phyloP scores from a whole-genome alignment of 2,888 invertebrate genomes.

The Cheilosia grossa region DNA sequence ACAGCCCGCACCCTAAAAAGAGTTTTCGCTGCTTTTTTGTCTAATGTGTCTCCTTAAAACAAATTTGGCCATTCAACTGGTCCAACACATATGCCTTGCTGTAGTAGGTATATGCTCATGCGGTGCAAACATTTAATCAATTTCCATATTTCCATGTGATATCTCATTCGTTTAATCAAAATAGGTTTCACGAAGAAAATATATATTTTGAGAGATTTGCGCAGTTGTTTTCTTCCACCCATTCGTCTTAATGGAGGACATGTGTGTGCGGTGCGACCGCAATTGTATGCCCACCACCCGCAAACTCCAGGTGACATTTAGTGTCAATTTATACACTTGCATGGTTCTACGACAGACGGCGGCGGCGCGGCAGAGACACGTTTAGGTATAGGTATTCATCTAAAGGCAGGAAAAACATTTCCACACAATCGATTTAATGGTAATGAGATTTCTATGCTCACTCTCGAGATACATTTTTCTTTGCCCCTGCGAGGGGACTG shows the following conservation, averaged over 20 bases:
- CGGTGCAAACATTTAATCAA: constrained; percentile 61
- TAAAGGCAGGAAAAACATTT: constrained; percentile 58
- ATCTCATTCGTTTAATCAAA: constrained; percentile 71
- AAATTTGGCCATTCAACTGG: constrained; percentile 43
- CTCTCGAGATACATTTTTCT: constrained; percentile 68
- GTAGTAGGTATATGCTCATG: background rate
- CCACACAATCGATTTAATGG: constrained; percentile 75
- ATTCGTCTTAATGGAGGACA: constrained; percentile 16
- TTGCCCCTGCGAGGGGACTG: constrained; percentile 40
- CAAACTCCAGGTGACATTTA: constrained; percentile 69
- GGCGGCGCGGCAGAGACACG: constrained; percentile 3
- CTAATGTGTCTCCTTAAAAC: constrained; percentile 15
- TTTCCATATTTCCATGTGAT: constrained; percentile 73
- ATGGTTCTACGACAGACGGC: constrained; percentile 26
- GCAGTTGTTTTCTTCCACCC: background rate
- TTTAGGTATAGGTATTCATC: constrained; percentile 11
- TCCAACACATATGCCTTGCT: constrained; percentile 7
- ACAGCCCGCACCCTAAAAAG: constrained; percentile 52
- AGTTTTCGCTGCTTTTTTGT: constrained; percentile 3
- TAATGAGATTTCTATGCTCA: constrained; percentile 74
- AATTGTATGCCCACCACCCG: constrained; percentile 47
- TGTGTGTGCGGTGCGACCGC: constrained; percentile 25
- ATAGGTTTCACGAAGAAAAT: constrained; percentile 61
- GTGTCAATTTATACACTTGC: constrained; percentile 75
- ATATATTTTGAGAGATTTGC: constrained; percentile 4